These are phyloP conservation scores for Drepana arcuata DNA, from an alignment of 1,140 invertebrate genomes.

Conservation along the genomic window DNA sequence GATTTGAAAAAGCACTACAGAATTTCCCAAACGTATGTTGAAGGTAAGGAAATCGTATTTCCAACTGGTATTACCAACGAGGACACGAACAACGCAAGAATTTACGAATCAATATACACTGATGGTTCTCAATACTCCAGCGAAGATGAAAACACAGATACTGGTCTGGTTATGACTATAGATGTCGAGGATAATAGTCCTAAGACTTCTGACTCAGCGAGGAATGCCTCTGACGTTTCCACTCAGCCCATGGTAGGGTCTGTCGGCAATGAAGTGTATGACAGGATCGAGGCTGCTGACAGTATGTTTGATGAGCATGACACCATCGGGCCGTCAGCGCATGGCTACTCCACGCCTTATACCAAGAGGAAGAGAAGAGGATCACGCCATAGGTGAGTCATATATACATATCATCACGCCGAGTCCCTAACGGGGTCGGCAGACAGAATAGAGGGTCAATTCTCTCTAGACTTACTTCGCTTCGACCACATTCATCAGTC, in stretches of 20 bases:
- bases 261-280: constrained; percentile 33
- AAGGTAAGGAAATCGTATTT: constrained; percentile 58
- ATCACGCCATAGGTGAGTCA: constrained; percentile 35
- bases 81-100: too few relatives aligned
- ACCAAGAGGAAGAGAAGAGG: constrained; percentile 34
- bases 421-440: too few relatives aligned
- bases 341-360: constrained; percentile 36
- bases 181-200: constrained; percentile 46
- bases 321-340: constrained; percentile 15
- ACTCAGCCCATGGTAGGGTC: constrained; percentile 33
- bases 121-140: constrained; percentile 37
- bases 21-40: constrained; percentile 58
- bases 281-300: constrained; percentile 37
- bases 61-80: constrained; percentile 24
- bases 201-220: constrained; percentile 27
- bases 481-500: too few relatives aligned
- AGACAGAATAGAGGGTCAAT: too few relatives aligned
- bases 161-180: constrained; percentile 50
- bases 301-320: constrained; percentile 24
- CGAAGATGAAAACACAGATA: constrained; percentile 41
- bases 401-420: too few relatives aligned
- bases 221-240: constrained; percentile 31
- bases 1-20: constrained; percentile 59
- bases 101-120: too few relatives aligned
- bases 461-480: too few relatives aligned